These are phyloP conservation scores for Leguminivora glycinivorella DNA, from an alignment of 1,140 invertebrate genomes.

Conservation along the genomic window DNA sequence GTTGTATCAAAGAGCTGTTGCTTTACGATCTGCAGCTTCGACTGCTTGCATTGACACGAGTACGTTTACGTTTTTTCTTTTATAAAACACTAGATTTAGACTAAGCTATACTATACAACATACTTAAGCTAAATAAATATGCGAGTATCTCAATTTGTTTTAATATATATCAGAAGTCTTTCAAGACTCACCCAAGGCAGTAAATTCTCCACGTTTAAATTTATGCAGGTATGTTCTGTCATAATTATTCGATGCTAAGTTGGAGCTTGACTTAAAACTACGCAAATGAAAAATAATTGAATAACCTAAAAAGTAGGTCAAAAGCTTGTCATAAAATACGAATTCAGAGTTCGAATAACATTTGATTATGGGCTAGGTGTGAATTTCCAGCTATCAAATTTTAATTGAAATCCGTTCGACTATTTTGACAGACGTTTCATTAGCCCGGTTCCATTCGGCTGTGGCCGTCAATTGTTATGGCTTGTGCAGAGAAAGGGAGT, in stretches of 20 bases:
- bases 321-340: background rate
- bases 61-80: too few species aligned
- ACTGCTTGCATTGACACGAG: too few species aligned
- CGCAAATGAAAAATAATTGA: background rate
- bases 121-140: too few species aligned
- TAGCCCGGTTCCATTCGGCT: constrained; percentile 59
- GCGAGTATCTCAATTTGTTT: too few species aligned
- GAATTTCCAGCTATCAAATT: constrained; percentile 40
- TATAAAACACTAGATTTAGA: too few species aligned
- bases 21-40: too few species aligned
- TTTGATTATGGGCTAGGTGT: background rate
- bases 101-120: too few species aligned
- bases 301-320: background rate
- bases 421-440: constrained; percentile 71
- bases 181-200: too few species aligned
- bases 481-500: background rate
- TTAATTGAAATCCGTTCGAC: constrained; percentile 62
- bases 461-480: background rate
- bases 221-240: too few species aligned
- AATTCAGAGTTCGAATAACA: background rate
- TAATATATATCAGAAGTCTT: too few species aligned
- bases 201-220: too few species aligned
- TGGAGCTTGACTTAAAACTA: background rate
- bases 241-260: background rate
- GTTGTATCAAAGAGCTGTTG: background rate